These are phyloP conservation scores for Tachuris rubrigastra DNA, from an alignment of 2,113 vertebrate genomes.

Conservation along the genomic window DNA sequence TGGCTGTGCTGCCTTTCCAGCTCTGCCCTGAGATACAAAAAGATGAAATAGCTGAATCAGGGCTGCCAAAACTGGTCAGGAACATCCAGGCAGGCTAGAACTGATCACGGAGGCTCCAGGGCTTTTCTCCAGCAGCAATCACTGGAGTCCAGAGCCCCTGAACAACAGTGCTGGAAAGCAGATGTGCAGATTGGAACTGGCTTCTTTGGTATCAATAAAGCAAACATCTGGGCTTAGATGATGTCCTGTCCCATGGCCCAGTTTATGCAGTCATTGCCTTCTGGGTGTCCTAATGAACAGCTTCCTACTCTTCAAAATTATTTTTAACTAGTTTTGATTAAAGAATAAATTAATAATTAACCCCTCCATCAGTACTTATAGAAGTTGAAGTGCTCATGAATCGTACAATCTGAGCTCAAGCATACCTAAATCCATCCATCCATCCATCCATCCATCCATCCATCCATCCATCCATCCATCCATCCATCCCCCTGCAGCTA, in stretches of 20 bases:
- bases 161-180: neutral
- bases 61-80: neutral
- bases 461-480: neutral
- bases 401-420: neutral
- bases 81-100: neutral
- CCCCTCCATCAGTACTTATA: neutral
- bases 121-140: neutral
- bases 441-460: neutral
- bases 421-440: neutral
- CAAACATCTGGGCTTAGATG: neutral
- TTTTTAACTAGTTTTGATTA: neutral
- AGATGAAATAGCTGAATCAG: neutral
- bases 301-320: neutral
- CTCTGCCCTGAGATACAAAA: neutral
- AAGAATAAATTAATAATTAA: slow-evolving; percentile 34
- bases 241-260: neutral
- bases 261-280: neutral
- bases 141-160: neutral
- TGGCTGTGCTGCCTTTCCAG: neutral
- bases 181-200: neutral
- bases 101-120: neutral
- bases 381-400: neutral
- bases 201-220: neutral
- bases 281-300: neutral
- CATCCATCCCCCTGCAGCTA: neutral